Base-by-base conservation (phyloP, 2,797 vertebrate genomes). In the Acanthis flammea region DNA sequence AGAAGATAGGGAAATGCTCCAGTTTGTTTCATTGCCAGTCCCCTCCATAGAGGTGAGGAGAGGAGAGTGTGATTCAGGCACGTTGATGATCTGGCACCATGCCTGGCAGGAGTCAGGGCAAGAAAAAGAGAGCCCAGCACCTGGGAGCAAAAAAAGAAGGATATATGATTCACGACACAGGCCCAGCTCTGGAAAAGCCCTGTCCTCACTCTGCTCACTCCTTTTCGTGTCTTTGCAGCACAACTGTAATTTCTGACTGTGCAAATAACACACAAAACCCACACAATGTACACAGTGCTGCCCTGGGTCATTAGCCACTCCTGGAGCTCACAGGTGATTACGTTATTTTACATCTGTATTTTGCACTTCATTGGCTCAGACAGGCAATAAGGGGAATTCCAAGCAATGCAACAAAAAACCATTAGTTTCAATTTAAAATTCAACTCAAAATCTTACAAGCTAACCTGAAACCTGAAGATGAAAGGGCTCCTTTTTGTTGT, bases 11-110 rank as follows among this genome's bases (percentile, higher is more conserved):
- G 97, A 95, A 92, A 94, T 13, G 58, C 74, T 97, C 80, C 30
- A 14, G 62, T 44, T 94, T 4, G 60, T 97, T 93, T 79, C 70
- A 68, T 79, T 98, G 74, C 91, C 79, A 80, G 86, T 82, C 60
- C 50, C 55, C 0, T 95, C 75, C 15, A 48, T 30, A 54, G 90
- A 55, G 57, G 83, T 3, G 4, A 95, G 48, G 47, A 96, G 92
- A 66, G 91, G 54, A 35, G 85, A 63, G 51, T 0, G 45, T 11
- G 82, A 66, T 67, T 96, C 82, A 16, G 97, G 97, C 41, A 97
- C n/a, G 0, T 96, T 97, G 79, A 96, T 97, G 84, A 98, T 97
- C 84, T 96, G 97, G 93, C 98, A 98, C 95, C 96, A 97, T 10
- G 97, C 97, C 65, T 92, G 93, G 51, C 95, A 96, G 33, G 85